Percentiles rank a stretch among this genome's conserved stretches.
Conservation (phyloP, 2,888 invertebrate species). For the Ethmia dodecea region DNA sequence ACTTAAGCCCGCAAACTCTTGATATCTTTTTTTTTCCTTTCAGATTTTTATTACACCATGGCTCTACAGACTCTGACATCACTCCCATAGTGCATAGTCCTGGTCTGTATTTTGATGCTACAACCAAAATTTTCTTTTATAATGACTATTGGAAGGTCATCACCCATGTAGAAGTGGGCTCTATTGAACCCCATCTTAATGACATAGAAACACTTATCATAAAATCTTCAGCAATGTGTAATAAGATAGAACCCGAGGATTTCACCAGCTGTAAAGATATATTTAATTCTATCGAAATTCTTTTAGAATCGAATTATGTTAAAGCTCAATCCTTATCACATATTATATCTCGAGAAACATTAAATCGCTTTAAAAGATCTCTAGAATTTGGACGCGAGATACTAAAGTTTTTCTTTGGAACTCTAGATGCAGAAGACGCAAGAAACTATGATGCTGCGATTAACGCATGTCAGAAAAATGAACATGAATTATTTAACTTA, state of each 20-base stretch:
- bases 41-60: not conserved
- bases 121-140: slow-evolving; percentile 15
- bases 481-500: slow-evolving; percentile 12
- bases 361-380: slow-evolving; percentile 8
- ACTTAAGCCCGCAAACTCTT: not conserved
- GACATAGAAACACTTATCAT: slow-evolving; percentile 3
- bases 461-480: slow-evolving; percentile 13
- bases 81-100: slow-evolving; percentile 13
- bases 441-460: slow-evolving; percentile 23
- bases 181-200: slow-evolving; percentile 11
- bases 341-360: slow-evolving; percentile 1
- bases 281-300: slow-evolving; percentile 12
- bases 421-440: slow-evolving; percentile 22
- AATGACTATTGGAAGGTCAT: slow-evolving; percentile 14
- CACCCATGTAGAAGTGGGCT: slow-evolving; percentile 5
- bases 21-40: not conserved
- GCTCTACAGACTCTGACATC: slow-evolving; percentile 2
- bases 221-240: slow-evolving; percentile 1
- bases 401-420: slow-evolving; percentile 19
- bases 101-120: slow-evolving; percentile 8
- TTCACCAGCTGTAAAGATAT: slow-evolving; percentile 13
- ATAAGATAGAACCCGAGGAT: slow-evolving; percentile 4
- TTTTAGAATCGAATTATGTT: slow-evolving; percentile 6
- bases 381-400: slow-evolving; percentile 19
- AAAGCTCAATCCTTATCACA: slow-evolving; percentile 10